Conservation (phyloP, 2,888 invertebrate genomes). For the Phyto melanocephala region DNA sequence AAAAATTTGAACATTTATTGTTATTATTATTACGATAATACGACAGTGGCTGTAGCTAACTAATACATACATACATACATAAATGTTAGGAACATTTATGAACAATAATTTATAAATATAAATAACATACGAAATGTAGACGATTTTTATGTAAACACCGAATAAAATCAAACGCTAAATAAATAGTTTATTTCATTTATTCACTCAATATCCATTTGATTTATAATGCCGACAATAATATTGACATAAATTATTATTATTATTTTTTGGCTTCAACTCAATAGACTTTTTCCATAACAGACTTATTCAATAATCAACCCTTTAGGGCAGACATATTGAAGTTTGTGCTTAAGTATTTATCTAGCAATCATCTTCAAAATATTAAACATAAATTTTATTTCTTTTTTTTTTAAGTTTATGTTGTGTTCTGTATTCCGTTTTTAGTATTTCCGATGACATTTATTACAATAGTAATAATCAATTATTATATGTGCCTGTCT, state of each 20-base stretch:
- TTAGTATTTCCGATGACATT: constrained; percentile 17
- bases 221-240: constrained; percentile 1
- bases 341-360: not conserved
- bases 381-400: not conserved
- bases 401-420: not conserved
- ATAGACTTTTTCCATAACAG: not conserved
- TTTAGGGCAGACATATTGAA: not conserved
- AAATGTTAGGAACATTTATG: not conserved
- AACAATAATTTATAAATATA: no score
- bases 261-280: constrained; percentile 26
- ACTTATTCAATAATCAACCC: not conserved
- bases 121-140: not conserved
- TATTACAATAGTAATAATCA: constrained; percentile 61
- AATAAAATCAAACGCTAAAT: constrained; percentile 11
- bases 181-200: not conserved
- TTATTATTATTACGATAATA: not conserved
- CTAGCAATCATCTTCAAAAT: not conserved
- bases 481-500: constrained; percentile 56
- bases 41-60: not conserved
- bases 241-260: constrained; percentile 12
- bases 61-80: not conserved
- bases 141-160: not conserved
- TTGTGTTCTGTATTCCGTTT: not conserved
- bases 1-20: constrained; percentile 16
- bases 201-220: not conserved